Base-by-base conservation (phyloP, 2,888 invertebrate species). In the Diaperis boleti region DNA sequence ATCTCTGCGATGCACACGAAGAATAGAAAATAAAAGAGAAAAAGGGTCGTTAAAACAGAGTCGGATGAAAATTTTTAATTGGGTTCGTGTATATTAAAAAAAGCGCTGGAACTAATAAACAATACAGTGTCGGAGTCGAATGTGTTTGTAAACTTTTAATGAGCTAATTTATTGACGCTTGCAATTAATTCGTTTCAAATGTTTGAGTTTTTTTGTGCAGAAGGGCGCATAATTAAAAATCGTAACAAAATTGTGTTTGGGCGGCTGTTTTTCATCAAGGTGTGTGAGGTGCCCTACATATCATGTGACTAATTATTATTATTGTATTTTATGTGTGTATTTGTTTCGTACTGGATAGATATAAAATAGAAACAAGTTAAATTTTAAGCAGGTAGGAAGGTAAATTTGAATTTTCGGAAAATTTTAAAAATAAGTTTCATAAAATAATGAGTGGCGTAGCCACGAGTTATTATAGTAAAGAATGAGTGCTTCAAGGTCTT, bases 81-180 rank as follows among this genome's bases (percentile, higher is more conserved):
- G 64, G 64, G 35, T 55, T 55, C 59, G 54, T 55, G 55, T 54
- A 55, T 64, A 47, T 59, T 55, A 63, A 59, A 63, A 63, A 33
- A 59, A 47, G 22, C 17, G 33, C 8, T 41, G 47, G 47, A 62
- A 62, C 64, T 60, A 65, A 68, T 65, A 64, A 60, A 67, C 64
- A 66, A 68, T 62, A 54, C 52, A 8, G 26, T 22, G 44, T 45
- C 55, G 59, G 47, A 50, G 60, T 66, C 45, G 64, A 70, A 70
- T 67, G 70, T 72, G 66, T 68, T 67, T 69, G 69, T 62, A 69
- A 74, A 73, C 69, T 73, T 74, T 74, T 74, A 74, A 74, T 72
- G 69, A 74, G 71, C 67, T 73, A 69, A 71, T 72, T 73, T 73
- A 72, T 73, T 64, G 71, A 63, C 47, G 69, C 56, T 68, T 54